Evolutionary conservation across 1,140 invertebrate species (phyloP), one percentile per base, ranked within the genome.

Genomic region (Hyphantria cunea): DNA sequence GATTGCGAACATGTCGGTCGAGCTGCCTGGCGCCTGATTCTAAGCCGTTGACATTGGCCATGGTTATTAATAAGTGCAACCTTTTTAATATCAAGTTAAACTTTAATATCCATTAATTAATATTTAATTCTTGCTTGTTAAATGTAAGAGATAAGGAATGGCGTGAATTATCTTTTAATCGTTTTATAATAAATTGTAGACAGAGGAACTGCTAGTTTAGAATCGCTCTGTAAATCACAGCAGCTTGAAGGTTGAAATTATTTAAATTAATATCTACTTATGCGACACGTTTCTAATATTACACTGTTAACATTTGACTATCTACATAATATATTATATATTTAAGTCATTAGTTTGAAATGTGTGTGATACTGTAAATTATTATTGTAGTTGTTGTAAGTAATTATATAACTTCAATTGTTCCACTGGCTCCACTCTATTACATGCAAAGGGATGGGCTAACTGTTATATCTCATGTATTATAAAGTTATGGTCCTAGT

Each of bases 401-500:
- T 48, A 5, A 48, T 60, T 51, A 41, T 58, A 32, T 37, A 55
- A 50, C 12, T 50, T 49, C 9, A 50, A 50, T 50, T 59, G 55
- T 51, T 44, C 48, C 37, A 51, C 37, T 51, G 48, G 34, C 56
- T 51, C 39, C 31, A 32, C 56, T 34, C 33, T 14, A 33, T 17
- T 42, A 14, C 10, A 45, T 31, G 15, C 55, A 31, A 12, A 11
- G 10, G 8, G 39, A 49, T 39, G 45, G 55, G 25, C 33, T 49
- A 33, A 48, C n/a, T 60, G 56, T 60, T 60, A 51, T 50, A 37
- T 51, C 48, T 51, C 33, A 42, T 50, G 59, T 75, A 61, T 72
- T 70, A 72, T 70, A 64, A 67, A 74, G 70, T 75, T 76, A 80
- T 81, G 73, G 65, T 84, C 85, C 86, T 89, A 89, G 86, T 89